phyloP scores from a whole-genome alignment of 1,140 invertebrate genomes.

The Penaeus chinensis region DNA sequence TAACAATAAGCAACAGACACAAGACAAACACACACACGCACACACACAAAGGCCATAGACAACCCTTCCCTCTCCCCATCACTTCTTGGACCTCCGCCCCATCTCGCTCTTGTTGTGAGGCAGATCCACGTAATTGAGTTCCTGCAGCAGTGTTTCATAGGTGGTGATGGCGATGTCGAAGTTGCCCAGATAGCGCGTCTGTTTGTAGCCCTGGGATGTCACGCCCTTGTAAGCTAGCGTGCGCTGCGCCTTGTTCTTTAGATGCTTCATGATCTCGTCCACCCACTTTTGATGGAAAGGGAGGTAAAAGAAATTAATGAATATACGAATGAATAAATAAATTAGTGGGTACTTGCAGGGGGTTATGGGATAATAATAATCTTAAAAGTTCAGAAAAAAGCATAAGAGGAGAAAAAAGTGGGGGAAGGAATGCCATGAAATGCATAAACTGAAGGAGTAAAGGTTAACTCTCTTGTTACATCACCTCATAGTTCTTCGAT shows the following conservation, averaged over 20 bases:
- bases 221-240: constrained; percentile 69
- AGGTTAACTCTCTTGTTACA: too few species aligned
- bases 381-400: too few species aligned
- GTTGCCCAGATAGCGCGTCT: constrained; percentile 75
- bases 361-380: background rate
- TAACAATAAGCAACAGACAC: too few species aligned
- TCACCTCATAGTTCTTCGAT: too few species aligned
- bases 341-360: background rate
- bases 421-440: too few species aligned
- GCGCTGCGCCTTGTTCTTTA: constrained; percentile 69
- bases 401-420: too few species aligned
- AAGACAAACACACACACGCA: background rate
- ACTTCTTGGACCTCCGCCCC: constrained; percentile 63
- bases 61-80: too few species aligned
- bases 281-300: constrained; percentile 74
- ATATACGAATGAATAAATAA: too few species aligned
- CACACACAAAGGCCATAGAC: too few species aligned
- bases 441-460: too few species aligned
- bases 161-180: constrained; percentile 83
- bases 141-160: constrained; percentile 75
- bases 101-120: constrained; percentile 70
- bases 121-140: constrained; percentile 74
- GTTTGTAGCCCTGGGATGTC: constrained; percentile 74
- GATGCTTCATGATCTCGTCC: constrained; percentile 79
- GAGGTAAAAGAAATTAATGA: background rate